Conservation (phyloP, 2,113 vertebrate species). For the Leptobrachium ailaonicum region DNA sequence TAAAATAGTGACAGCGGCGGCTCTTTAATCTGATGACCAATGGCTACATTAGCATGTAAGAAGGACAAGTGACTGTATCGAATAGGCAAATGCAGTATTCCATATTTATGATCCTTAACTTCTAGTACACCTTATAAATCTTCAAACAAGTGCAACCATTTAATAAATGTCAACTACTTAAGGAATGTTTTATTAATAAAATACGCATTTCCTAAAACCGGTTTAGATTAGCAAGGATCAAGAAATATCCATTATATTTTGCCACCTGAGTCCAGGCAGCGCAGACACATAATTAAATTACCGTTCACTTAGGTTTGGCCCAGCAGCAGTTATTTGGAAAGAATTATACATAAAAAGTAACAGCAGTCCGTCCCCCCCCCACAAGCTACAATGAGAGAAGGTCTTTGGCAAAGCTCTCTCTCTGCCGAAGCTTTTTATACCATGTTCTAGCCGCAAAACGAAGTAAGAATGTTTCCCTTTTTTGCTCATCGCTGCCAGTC, state of each 20-base stretch:
- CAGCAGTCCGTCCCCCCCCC: neutral
- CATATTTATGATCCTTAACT: too few relatives aligned
- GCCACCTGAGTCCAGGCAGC: neutral
- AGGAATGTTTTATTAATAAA: too few relatives aligned
- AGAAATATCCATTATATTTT: neutral
- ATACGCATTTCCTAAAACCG: neutral
- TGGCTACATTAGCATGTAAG: too few relatives aligned
- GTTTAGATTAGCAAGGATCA: neutral
- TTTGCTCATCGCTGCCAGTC: neutral
- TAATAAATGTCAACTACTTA: neutral
- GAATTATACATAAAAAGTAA: conserved; percentile 9
- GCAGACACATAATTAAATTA: conserved; percentile 9
- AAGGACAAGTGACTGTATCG: too few relatives aligned
- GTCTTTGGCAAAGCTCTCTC: neutral
- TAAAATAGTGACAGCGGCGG: too few relatives aligned
- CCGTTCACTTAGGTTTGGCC: conserved; percentile 2
- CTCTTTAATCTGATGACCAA: too few relatives aligned
- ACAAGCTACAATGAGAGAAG: neutral
- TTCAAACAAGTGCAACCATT: neutral
- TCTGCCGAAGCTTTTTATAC: neutral
- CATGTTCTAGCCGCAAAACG: neutral
- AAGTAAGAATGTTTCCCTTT: neutral
- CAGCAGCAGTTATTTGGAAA: conserved; percentile 5
- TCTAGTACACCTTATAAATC: too few relatives aligned
- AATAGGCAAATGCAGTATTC: too few relatives aligned